Evolutionary conservation across 2,113 vertebrate species (phyloP).

Genomic region (Telmatochromis sp.): DNA sequence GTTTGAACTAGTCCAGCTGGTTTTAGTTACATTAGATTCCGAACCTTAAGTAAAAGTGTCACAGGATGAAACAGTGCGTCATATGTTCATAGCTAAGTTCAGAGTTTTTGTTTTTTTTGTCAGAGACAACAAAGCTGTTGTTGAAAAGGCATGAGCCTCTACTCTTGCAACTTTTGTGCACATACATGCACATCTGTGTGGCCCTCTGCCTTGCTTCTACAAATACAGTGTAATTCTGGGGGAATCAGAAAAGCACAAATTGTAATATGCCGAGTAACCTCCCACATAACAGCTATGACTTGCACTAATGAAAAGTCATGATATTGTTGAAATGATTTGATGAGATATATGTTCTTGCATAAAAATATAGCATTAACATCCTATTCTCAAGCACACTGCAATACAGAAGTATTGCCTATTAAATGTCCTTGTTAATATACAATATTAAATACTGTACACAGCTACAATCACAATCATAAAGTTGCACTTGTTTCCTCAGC

Average conservation of each 20-base stretch:
- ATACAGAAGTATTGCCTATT: not conserved
- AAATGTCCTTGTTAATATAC: not conserved
- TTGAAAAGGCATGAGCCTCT: not conserved
- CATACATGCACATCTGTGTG: not conserved
- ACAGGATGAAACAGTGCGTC: not conserved
- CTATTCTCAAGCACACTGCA: not conserved
- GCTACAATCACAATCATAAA: not conserved
- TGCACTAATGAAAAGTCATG: not conserved
- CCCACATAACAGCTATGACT: not conserved
- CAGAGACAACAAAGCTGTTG: not conserved
- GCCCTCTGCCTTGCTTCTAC: not conserved
- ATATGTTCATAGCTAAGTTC: not conserved
- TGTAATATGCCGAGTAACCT: not conserved
- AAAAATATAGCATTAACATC: not conserved
- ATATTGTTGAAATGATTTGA: not conserved
- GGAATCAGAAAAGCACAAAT: not conserved
- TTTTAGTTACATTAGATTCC: not conserved
- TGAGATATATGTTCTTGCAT: not conserved
- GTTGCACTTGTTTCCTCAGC: not conserved
- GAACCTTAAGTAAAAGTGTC: not conserved
- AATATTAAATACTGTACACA: not conserved
- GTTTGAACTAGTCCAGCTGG: not conserved
- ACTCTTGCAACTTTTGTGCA: not conserved
- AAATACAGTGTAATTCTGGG: not conserved
- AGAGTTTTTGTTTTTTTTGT: fast-evolving